Evolutionary conservation across 2,888 invertebrate genomes (phyloP), one percentile per base, ranked within the genome.

Genomic region (Drosophila austrosaltans): DNA sequence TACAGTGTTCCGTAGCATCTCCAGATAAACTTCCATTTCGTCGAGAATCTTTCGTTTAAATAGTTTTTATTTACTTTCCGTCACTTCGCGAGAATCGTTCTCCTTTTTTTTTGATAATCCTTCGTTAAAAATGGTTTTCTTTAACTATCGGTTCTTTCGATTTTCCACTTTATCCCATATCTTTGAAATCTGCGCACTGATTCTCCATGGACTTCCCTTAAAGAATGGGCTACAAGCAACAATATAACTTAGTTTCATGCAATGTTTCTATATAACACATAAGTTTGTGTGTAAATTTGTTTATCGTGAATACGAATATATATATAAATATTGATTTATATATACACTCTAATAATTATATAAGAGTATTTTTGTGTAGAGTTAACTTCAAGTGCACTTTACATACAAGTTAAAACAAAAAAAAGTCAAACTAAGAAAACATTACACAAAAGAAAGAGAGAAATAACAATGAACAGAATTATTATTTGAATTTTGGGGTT

Each of bases 311-410:
- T 22, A 53, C 1, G 10, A 36, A 36, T 36, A 36, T 25, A 25
- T 48, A 12, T 48, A 10, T 10, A 48, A 48, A 3, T 44, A 16
- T 44, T 20, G 2, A 44, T 20, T 20, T 44, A 20, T 44, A 44
- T 20, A 44, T 20, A 48, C 20, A 20, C 36, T 36, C 36, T 8
- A 36, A 32, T 36, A 36, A 36, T 36, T 25, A 48, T 48, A 25
- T 25, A 48, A 48, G 22, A 48, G 10, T 48, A 4, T 66, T 57
- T 66, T 56, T 61, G 69, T 75, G 69, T 70, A 73, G 32, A 67
- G 54, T 71, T 71, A 64, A 69, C 39, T 76, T 72, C 40, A 54
- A 62, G 87, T 88, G 82, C 80, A 69, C 73, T 73, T 83, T 66
- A 69, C 85, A 82, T 82, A 66, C 70, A 73, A 88, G 66, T 57